Base-by-base conservation (phyloP, 2,888 invertebrate species). In the Baccha elongata region DNA sequence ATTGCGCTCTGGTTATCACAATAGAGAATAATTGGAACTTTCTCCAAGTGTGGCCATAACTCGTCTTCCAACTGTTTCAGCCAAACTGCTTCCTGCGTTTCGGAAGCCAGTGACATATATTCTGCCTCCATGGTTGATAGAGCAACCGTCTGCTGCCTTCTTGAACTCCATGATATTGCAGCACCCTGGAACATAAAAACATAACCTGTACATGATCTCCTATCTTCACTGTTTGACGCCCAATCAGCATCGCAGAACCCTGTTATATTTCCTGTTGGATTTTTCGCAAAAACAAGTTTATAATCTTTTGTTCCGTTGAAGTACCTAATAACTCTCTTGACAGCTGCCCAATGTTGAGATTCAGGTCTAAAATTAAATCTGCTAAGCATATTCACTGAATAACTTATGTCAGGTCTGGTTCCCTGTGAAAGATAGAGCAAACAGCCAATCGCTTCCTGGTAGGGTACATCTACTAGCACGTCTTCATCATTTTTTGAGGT, bases 91-190 rank as follows among this genome's bases (percentile, higher is more conserved):
- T 55, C 58, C 55, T 71, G 48, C 2, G 42, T 42, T 42, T 29
- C 19, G 26, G 40, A 52, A 37, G 40, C 44, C 13, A 69, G n/a
- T 0, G 58, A 53, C 69, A 69, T 58, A 21, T 35, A 42, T 35
- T 53, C 50, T 1, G 67, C 42, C 37, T 68, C 67, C 13, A 35
- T 68, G 19, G 53, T 64, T 4, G 64, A 64, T 17, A 64, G 48
- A 23, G 64, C 50, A n/a, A 58, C 58, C 2, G 58, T 26, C 26
- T 40, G 44, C 53, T 53, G 67, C 32, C 42, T 68, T 23, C 29
- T 53, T 5, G 68, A 44, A 29, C 55, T 44, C 68, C 55, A 68
- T 21, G 68, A 68, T 53, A 68, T 68, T 53, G 67, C 67, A 23
- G 53, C 53, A 1, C 52, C 53, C 8, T 42, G 42, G 17, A 17